Percentiles rank a stretch among this genome's conserved stretches.
phyloP scores from a whole-genome alignment of 2,888 invertebrate species.

The Ochropacha duplaris region DNA sequence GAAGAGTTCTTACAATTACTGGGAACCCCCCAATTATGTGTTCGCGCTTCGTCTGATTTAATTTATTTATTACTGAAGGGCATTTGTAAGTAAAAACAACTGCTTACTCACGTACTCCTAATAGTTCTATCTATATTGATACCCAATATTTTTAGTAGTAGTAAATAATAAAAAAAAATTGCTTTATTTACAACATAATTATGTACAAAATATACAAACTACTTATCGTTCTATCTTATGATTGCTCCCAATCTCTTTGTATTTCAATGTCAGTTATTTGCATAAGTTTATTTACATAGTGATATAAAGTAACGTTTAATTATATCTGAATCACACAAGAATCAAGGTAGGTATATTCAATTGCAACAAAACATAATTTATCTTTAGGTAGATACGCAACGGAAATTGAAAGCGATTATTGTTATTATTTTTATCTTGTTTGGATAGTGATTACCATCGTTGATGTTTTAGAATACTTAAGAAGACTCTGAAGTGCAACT shows the following conservation, averaged over 20 bases:
- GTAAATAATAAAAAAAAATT: no score
- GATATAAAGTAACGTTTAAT: slow-evolving; percentile 7
- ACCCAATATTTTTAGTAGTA: no score
- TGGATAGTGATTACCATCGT: no score
- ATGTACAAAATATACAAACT: no score
- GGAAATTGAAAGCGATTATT: neutral
- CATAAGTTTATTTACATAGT: neutral
- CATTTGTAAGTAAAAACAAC: neutral
- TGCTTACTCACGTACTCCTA: neutral
- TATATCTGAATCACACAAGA: neutral
- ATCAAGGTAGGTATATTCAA: neutral
- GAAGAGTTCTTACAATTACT: slow-evolving; percentile 7
- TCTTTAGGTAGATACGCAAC: neutral
- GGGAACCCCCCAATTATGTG: neutral
- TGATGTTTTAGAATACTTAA: no score
- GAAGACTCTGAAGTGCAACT: no score
- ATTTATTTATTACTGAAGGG: neutral
- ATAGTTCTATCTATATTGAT: no score
- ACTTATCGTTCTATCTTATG: neutral
- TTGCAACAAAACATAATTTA: neutral
- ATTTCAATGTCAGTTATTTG: slow-evolving; percentile 17
- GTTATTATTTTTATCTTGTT: neutral
- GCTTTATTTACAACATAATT: no score
- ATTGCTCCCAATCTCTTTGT: slow-evolving; percentile 6
- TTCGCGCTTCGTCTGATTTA: neutral